These are phyloP conservation scores for Achroia grisella DNA, from an alignment of 1,140 invertebrate genomes.

Conservation along the genomic window DNA sequence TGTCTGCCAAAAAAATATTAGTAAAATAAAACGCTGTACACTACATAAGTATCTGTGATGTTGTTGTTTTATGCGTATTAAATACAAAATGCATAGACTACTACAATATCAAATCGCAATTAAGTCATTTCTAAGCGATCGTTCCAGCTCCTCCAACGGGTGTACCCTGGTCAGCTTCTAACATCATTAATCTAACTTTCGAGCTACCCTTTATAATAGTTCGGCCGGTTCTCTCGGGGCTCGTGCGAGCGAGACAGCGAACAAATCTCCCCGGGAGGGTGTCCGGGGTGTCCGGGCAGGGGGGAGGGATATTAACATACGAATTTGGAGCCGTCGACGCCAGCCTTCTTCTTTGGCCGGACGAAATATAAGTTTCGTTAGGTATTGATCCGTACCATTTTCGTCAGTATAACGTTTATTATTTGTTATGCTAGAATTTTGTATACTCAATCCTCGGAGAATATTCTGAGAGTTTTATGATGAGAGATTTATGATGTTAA, in stretches of 20 bases:
- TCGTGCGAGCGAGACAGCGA: slow-evolving; percentile 1
- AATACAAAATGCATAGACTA: no score
- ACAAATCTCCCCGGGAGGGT: background rate
- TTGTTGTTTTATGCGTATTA: no score
- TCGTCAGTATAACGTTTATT: background rate
- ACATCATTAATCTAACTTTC: slow-evolving; percentile 73
- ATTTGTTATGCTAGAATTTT: no score
- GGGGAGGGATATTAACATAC: slow-evolving; percentile 62
- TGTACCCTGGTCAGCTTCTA: slow-evolving; percentile 65
- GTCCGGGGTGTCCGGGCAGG: slow-evolving; percentile 17
- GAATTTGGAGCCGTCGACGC: slow-evolving; percentile 51
- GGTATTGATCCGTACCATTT: slow-evolving; percentile 60
- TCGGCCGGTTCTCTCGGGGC: slow-evolving; percentile 28
- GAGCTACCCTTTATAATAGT: slow-evolving; percentile 72
- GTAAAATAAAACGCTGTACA: no score
- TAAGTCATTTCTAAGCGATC: no score
- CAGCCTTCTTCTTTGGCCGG: slow-evolving; percentile 60
- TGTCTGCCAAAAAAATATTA: no score
- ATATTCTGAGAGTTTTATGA: no score
- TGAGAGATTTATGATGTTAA: no score
- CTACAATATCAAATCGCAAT: no score
- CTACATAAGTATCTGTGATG: no score
- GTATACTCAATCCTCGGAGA: no score
- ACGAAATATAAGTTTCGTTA: slow-evolving; percentile 66
- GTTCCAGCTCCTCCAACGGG: slow-evolving; percentile 16